Conservation (phyloP, 1,140 invertebrate genomes). For the Hormaphis cornu region DNA sequence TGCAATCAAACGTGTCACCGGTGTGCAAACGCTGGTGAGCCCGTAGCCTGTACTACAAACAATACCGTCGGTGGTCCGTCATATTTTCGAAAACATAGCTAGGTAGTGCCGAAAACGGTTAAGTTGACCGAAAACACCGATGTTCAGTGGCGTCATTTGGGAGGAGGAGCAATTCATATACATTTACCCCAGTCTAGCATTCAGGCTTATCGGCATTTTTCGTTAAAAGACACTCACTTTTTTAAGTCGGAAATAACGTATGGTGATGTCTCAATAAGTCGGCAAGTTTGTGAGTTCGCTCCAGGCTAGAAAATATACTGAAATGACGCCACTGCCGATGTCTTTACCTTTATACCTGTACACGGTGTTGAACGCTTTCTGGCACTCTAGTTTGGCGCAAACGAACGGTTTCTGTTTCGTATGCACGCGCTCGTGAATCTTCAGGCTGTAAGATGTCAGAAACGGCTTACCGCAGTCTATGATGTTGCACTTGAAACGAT, state of each 20-base stretch:
- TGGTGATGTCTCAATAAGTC: no score
- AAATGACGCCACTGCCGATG: no score
- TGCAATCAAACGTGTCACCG: conserved; percentile 91
- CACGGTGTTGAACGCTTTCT: conserved; percentile 88
- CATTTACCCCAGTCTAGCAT: no score
- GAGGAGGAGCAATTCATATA: no score
- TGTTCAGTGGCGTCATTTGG: no score
- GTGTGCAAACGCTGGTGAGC: conserved; percentile 87
- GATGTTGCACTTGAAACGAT: conserved; percentile 83
- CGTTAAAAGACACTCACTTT: not conserved
- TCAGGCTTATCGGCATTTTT: no score
- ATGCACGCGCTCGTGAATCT: conserved; percentile 89
- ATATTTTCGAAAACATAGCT: conserved; percentile 32
- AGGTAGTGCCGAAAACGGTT: conserved; percentile 14
- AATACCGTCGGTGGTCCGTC: conserved; percentile 18
- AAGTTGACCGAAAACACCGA: not conserved
- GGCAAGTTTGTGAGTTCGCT: no score
- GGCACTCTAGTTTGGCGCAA: conserved; percentile 65
- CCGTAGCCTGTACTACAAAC: conserved; percentile 55
- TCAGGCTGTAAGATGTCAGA: conserved; percentile 87
- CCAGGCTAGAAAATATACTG: no score
- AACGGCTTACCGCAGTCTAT: conserved; percentile 84
- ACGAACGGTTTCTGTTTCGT: conserved; percentile 89
- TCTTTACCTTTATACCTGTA: conserved; percentile 61
- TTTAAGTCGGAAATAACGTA: not conserved